Evolutionary conservation across 2,797 vertebrate genomes (phyloP).

Genomic region (Dendrocincla tyrannina): DNA sequence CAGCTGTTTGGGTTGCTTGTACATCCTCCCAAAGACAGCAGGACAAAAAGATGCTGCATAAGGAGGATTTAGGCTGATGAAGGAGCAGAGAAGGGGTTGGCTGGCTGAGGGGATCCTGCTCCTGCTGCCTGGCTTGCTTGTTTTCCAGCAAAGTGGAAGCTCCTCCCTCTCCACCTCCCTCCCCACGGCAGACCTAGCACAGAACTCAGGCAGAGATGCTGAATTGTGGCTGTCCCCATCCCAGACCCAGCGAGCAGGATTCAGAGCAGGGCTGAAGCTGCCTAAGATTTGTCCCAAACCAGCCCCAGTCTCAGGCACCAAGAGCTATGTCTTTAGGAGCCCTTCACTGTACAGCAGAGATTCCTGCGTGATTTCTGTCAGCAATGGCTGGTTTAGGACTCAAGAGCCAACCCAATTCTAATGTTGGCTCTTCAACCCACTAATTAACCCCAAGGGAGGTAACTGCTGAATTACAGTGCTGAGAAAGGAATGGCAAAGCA

Average conservation of each 20-base stretch:
- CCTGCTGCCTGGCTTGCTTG: not conserved
- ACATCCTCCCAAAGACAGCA: not conserved
- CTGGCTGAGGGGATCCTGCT: not conserved
- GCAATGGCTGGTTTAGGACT: not conserved
- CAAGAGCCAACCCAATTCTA: not conserved
- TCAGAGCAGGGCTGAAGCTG: not conserved
- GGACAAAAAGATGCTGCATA: not conserved
- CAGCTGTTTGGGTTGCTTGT: not conserved
- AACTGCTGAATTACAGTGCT: not conserved
- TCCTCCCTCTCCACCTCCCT: not conserved
- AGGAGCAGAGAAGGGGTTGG: not conserved
- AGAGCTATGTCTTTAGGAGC: not conserved
- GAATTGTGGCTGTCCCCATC: not conserved
- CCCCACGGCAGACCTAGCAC: not conserved
- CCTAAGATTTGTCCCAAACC: not conserved
- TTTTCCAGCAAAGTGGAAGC: not conserved
- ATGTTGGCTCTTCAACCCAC: not conserved
- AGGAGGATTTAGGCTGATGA: not conserved
- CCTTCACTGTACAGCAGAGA: not conserved
- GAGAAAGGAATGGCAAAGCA: not conserved
- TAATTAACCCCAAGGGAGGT: not conserved
- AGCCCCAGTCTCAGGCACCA: not conserved
- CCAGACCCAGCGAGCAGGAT: rapidly evolving
- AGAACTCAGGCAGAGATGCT: not conserved
- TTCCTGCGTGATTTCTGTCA: not conserved